Percentiles rank a stretch among this genome's conserved stretches.
phyloP scores from a whole-genome alignment of 1,140 invertebrate species.

The Eriocheir sinensis region DNA sequence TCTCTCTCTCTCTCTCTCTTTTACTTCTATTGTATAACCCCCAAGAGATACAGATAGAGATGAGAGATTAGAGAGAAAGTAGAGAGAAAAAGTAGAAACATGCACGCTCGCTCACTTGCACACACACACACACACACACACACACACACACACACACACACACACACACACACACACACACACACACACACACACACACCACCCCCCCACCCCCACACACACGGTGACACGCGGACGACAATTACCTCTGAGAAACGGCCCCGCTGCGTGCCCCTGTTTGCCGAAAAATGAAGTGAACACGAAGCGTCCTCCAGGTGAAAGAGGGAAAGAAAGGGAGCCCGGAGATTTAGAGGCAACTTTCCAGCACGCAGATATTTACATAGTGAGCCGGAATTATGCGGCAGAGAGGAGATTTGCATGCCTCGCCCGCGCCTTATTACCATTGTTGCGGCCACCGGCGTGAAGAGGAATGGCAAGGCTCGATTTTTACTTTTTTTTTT shows the following conservation, averaged over 20 bases:
- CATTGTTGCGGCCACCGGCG: background rate
- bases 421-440: slow-evolving; percentile 24
- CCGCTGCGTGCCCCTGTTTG: background rate
- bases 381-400: slow-evolving; percentile 42
- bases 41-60: background rate
- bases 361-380: slow-evolving; percentile 36
- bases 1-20: background rate
- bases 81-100: too few relatives aligned
- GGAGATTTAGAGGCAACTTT: slow-evolving; percentile 23
- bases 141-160: slow-evolving; percentile 60
- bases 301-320: slow-evolving; percentile 2
- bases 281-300: background rate
- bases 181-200: background rate
- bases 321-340: background rate
- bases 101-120: background rate
- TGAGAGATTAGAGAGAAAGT: background rate
- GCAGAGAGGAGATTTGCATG: slow-evolving; percentile 34
- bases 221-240: too few relatives aligned
- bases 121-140: slow-evolving; percentile 59
- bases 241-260: background rate
- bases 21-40: background rate
- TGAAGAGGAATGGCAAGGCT: background rate
- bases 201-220: too few relatives aligned
- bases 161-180: background rate
- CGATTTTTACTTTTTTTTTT: too few relatives aligned